Conservation (phyloP, 2,797 vertebrate species). For the Benthosema pterotum region DNA sequence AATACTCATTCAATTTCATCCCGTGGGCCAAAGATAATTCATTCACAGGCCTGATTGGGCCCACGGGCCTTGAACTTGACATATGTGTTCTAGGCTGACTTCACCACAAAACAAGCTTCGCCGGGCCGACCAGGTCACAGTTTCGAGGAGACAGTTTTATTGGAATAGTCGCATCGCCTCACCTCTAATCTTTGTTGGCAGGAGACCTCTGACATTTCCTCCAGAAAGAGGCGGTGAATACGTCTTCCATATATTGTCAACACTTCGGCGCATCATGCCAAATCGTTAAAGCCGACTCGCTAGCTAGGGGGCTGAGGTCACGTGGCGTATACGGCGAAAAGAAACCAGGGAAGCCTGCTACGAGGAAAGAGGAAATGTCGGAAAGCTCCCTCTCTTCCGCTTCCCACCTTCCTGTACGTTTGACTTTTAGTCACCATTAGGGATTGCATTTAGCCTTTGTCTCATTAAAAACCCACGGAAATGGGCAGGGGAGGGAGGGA, state of each 20-base stretch:
- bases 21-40: too few species aligned
- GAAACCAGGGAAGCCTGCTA: slow-evolving; percentile 23
- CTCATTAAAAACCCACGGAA: slow-evolving; percentile 32
- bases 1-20: too few species aligned
- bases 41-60: too few species aligned
- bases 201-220: slow-evolving; percentile 48
- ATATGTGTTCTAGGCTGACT: too few species aligned
- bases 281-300: slow-evolving; percentile 17
- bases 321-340: slow-evolving; percentile 29
- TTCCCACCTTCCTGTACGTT: slow-evolving; percentile 38
- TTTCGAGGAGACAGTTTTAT: slow-evolving; percentile 16
- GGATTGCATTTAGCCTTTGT: background rate
- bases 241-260: slow-evolving; percentile 64
- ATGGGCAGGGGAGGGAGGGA: background rate
- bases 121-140: background rate
- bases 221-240: slow-evolving; percentile 37
- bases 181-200: slow-evolving; percentile 28
- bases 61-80: too few species aligned
- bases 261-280: slow-evolving; percentile 39
- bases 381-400: slow-evolving; percentile 35
- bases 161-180: too few species aligned
- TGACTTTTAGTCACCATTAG: slow-evolving; percentile 31
- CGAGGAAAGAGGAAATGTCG: slow-evolving; percentile 61
- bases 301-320: slow-evolving; percentile 26
- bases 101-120: too few species aligned